Evolutionary conservation across 2,113 vertebrate genomes (phyloP), one percentile per base, ranked within the genome.

Genomic region (Oenanthe melanoleuca): DNA sequence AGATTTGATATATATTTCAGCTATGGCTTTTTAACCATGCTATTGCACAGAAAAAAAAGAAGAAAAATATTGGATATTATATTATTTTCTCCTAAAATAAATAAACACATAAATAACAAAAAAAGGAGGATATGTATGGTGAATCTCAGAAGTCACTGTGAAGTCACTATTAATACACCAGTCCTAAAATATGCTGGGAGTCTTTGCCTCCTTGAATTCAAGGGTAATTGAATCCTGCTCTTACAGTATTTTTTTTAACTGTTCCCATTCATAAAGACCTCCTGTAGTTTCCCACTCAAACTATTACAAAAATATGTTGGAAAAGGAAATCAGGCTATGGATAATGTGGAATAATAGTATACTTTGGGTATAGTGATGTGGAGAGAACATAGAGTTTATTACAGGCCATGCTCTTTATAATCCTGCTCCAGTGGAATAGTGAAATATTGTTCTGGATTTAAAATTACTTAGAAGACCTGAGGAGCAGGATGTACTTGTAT

Each of bases 341-440:
- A 21, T 37, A 71, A 64, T 47, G 72, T 25, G 75, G 31, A 88
- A 49, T 80, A 80, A 66, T 28, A 78, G 9, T 22, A 79, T 59
- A 9, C 60, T 74, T 80, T 57, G n/a, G 23, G 9, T 73, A 16
- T 24, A 80, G 65, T 15, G 11, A 57, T 23, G 14, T 47, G 59
- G 44, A 64, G 55, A 91, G 42, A 65, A 88, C 45, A 3, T 15
- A 21, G 14, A 80, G 6, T 38, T 86, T 75, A 42, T 37, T 86
- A 84, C 53, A 86, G 50, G 11, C 70, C 8, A 42, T 28, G 40
- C 3, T 65, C 29, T 86, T 80, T 50, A 70, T 42, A 77, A 61
- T 29, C 0, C 0, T 61, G 18, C 9, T 77, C 34, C 24, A 71
- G 19, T 0, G 0, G 71, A 75, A n/a, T 8, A 47, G 13, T 55